Evolutionary conservation across 2,888 invertebrate species (phyloP), one percentile per base, ranked within the genome.

Genomic region (Gortyna flavago): DNA sequence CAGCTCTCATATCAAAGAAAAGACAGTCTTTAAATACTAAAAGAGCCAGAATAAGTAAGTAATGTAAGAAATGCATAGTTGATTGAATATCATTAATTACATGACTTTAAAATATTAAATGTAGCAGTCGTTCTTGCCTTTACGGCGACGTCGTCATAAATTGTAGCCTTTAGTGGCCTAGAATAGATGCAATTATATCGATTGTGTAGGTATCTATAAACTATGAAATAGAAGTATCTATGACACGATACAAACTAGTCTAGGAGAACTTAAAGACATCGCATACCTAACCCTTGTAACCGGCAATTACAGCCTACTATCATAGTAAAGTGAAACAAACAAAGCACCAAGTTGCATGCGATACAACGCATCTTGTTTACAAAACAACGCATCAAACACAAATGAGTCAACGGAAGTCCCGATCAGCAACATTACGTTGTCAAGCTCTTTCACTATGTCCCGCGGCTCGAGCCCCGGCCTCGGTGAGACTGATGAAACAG

Each of bases 401-500:
- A 64, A 66, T 75, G 72, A 67, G 65, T 75, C 73, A 83, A 74
- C 77, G 86, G 87, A 86, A 57, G 85, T 61, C n/a, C 67, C 51
- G 74, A 79, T 75, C 78, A 62, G 44, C 72, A 79, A 87, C 75
- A 85, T 44, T n/a, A 38, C 51, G 62, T 25, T 61, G 72, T 68
- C 64, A 44, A n/a, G 13, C 72, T 13, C 25, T 48, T 61, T 25
- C 29, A 62, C 66, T 9, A 41, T 29, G 65, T 65, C 57, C 38
- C 32, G 25, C 29, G 7, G 35, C 4, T 2, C 41, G 51, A 76
- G 29, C 7, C 29, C 18, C 57, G 29, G 77, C 70, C 67, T 41
- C 64, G 9, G 18, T 29, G 29, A 41, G 21, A 44, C 25, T 68
- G 71, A 66, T 66, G 51, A 35, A 75, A 69, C 61, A 48, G 66